Evolutionary conservation across 2,113 vertebrate genomes (phyloP), one percentile per base, ranked within the genome.

Genomic region (Suncus etruscus): DNA sequence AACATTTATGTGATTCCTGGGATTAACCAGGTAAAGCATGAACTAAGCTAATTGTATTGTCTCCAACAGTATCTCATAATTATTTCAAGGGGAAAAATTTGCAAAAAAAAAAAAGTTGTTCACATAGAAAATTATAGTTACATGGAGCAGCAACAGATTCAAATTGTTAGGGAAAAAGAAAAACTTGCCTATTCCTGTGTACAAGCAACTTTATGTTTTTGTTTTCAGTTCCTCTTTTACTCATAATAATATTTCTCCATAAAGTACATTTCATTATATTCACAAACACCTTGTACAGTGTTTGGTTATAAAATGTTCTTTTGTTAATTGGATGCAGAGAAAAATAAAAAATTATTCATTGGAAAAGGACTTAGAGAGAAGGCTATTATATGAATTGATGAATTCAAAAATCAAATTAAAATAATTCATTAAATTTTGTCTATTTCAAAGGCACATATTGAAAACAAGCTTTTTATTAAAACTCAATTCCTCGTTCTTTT

Each of bases 391-490:
- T 68, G 86, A 76, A 83, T n/a, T 93, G 68, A 45, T 68, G 86
- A 76, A 84, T 48, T 93, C 50, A 66, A 87, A 87, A 88, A 92
- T 51, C 68, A 47, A 68, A 58, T 75, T 27, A 24, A 85, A 92
- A 68, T 73, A 47, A 68, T 58, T 75, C 27, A 24, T 72, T 79
- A 75, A 75, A 75, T 66, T 66, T n/a, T 65, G 11, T 29, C 6
- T 70, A 16, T 68, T 75, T 94, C 86, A 72, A 87, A 89, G 22
- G 47, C 89, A 80, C n/a, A 61, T 6, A 15, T 31, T 79, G 0
- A 70, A 92, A 92, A 68, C 24, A 69, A 58, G 51, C 29, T 86
- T 63, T 76, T 50, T 63, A 70, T 81, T 81, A 66, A 76, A 61
- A 91, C 45, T 83, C 80, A 18, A 24, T 9, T 24, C 20, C 20